Conservation (phyloP, 2,797 vertebrate species). For the Anguilla anguilla region DNA sequence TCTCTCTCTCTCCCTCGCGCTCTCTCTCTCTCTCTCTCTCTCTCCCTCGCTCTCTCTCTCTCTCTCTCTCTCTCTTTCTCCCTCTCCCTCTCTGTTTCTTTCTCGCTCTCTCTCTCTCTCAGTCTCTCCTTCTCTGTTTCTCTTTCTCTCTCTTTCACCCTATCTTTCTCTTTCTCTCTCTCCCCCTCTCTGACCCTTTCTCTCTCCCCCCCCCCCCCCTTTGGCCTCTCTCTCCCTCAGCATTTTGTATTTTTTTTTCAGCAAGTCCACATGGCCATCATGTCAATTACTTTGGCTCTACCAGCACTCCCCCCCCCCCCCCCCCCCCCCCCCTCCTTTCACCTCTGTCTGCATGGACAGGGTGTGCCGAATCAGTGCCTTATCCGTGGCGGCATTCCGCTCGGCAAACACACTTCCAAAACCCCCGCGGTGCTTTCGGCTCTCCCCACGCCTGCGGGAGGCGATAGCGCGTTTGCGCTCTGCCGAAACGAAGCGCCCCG, state of each 20-base stretch:
- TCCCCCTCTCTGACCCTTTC: neutral
- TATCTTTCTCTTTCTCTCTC: neutral
- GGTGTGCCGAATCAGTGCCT: neutral
- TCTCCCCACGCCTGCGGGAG: neutral
- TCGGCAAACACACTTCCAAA: neutral
- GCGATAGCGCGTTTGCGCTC: neutral
- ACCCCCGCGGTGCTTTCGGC: neutral
- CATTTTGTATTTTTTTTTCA: neutral
- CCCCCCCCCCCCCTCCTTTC: neutral
- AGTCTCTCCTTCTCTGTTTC: neutral
- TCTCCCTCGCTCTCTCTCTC: constrained; percentile 17
- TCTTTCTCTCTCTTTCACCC: constrained; percentile 21
- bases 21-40: constrained; percentile 7
- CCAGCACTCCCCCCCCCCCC: too few species aligned
- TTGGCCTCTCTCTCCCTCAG: neutral
- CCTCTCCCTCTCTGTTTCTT: neutral
- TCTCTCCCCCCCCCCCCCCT: neutral
- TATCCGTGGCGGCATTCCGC: neutral
- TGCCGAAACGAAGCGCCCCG: constrained; percentile 16
- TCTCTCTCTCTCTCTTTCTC: neutral
- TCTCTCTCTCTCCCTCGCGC: too few species aligned
- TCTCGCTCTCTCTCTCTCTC: neutral
- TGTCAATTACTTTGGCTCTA: constrained; percentile 43
- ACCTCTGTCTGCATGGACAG: neutral
- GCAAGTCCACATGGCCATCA: constrained; percentile 28